Conservation (phyloP, 2,888 invertebrate genomes). For the Macrophya alboannulata region DNA sequence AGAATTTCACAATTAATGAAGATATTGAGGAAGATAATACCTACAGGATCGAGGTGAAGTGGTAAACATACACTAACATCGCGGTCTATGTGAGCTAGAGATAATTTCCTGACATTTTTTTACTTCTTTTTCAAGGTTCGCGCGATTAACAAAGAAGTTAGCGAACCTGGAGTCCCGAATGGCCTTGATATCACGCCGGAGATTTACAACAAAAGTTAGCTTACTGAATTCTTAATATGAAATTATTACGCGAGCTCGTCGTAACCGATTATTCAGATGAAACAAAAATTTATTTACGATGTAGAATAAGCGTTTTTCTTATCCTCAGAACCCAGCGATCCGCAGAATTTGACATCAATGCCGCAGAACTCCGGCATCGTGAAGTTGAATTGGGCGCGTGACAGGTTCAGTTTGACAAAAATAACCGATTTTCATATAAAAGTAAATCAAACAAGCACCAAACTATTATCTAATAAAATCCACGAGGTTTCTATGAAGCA, state of each 20-base stretch:
- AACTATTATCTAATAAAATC: neutral
- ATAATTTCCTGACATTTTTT: neutral
- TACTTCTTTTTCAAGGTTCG: neutral
- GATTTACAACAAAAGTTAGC: neutral
- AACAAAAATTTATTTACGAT: too few relatives aligned
- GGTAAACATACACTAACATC: neutral
- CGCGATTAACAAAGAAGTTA: neutral
- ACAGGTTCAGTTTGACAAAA: neutral
- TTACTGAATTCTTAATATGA: neutral
- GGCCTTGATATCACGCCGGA: neutral
- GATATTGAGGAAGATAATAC: neutral
- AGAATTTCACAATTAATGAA: neutral
- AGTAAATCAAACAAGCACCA: neutral
- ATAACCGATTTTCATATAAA: neutral
- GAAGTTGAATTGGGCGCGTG: neutral
- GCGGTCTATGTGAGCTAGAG: neutral
- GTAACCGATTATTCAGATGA: too few relatives aligned
- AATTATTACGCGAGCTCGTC: neutral
- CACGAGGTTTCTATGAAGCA: neutral
- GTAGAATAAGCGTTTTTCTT: neutral
- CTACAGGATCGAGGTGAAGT: neutral
- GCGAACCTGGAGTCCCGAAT: rapidly evolving
- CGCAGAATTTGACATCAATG: neutral
- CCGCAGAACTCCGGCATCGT: neutral
- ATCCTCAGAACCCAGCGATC: neutral